These are phyloP conservation scores for Epinephelus moara DNA, from an alignment of 2,113 vertebrate genomes.

Conservation along the genomic window DNA sequence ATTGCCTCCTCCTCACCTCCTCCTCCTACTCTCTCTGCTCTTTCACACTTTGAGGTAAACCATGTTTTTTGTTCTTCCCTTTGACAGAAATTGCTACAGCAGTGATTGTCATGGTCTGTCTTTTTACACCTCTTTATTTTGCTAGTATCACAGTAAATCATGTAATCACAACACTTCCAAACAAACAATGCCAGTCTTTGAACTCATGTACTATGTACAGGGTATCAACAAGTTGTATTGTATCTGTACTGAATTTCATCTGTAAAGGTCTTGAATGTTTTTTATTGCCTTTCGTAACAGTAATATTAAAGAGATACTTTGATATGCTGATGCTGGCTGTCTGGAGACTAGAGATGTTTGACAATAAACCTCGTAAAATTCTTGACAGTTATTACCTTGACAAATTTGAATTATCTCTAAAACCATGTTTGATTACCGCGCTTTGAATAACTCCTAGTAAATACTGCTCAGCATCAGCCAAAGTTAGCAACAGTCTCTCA, in stretches of 20 bases:
- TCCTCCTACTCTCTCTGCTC: conserved; percentile 61
- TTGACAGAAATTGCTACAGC: neutral
- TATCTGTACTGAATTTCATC: neutral
- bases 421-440: too few relatives aligned
- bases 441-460: too few relatives aligned
- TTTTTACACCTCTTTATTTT: neutral
- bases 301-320: neutral
- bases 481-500: too few relatives aligned
- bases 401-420: too few relatives aligned
- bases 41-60: conserved; percentile 70
- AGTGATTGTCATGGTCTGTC: neutral
- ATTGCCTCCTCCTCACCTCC: conserved; percentile 53
- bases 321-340: neutral
- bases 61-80: neutral
- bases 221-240: neutral
- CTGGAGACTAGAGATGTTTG: neutral
- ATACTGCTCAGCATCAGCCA: too few relatives aligned
- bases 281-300: neutral
- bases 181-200: neutral
- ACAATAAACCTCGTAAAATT: too few relatives aligned
- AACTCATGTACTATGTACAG: neutral
- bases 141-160: too few relatives aligned
- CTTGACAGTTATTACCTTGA: too few relatives aligned
- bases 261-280: neutral
- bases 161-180: neutral